Conservation (phyloP, 2,888 invertebrate genomes). For the Patella ulyssiponensis region DNA sequence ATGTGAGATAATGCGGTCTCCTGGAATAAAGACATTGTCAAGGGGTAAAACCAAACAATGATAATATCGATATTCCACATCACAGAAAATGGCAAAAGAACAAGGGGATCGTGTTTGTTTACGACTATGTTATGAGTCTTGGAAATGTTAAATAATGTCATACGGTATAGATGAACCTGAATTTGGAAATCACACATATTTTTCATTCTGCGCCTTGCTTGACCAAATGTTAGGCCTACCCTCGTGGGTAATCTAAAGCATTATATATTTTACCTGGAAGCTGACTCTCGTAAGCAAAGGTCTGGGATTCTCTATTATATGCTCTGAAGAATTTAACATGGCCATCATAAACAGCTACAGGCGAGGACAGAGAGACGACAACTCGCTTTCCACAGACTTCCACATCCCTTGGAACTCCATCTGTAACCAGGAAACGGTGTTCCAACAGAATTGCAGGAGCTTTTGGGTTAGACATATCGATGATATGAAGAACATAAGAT, state of each 20-base stretch:
- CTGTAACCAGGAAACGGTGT: slow-evolving; percentile 40
- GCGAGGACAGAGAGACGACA: slow-evolving; percentile 45
- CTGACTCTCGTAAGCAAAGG: not conserved
- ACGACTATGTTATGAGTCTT: no score
- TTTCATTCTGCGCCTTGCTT: no score
- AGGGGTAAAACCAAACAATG: no score
- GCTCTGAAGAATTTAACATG: slow-evolving; percentile 45
- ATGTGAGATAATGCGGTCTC: no score
- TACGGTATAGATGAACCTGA: no score
- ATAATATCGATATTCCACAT: no score
- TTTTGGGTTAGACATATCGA: slow-evolving; percentile 49
- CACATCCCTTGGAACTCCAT: slow-evolving; percentile 47
- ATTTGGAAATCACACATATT: no score
- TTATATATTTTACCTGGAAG: slow-evolving; percentile 25
- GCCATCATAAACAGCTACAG: slow-evolving; percentile 45
- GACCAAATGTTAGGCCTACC: no score
- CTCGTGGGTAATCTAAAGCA: not conserved
- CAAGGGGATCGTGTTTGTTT: no score
- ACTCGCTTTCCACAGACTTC: slow-evolving; percentile 45
- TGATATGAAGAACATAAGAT: slow-evolving; percentile 49
- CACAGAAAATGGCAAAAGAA: no score
- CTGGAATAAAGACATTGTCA: no score
- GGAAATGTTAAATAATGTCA: no score
- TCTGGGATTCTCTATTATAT: slow-evolving; percentile 19
- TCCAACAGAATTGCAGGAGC: slow-evolving; percentile 36